A percentile compares a stretch with the other conserved stretches of the same genome.
Conservation (phyloP, 1,140 invertebrate genomes). For the Lordiphosa collinella region DNA sequence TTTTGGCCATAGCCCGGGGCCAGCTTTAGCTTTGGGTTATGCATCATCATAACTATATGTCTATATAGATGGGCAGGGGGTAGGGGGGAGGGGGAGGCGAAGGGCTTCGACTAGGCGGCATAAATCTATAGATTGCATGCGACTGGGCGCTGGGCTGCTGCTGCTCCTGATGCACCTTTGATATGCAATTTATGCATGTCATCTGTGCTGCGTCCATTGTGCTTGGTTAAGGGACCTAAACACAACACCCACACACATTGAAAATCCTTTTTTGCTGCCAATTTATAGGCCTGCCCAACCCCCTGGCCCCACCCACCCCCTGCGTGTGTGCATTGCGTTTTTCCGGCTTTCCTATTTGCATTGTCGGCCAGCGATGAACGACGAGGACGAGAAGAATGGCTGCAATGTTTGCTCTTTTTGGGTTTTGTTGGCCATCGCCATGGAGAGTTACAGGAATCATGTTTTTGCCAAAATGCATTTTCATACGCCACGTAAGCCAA, state of each 20-base stretch:
- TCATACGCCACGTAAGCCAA: constrained; percentile 67
- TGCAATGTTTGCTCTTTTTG: constrained; percentile 65
- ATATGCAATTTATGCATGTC: constrained; percentile 77
- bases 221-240: constrained; percentile 28
- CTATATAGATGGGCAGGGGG: no score
- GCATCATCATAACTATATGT: constrained; percentile 74
- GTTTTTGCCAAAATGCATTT: constrained; percentile 77
- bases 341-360: constrained; percentile 68
- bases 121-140: constrained; percentile 71
- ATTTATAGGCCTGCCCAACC: constrained; percentile 53
- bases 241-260: constrained; percentile 40
- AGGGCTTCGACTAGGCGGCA: constrained; percentile 43
- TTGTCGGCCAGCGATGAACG: constrained; percentile 46
- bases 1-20: constrained; percentile 42
- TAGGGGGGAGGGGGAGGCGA: no score
- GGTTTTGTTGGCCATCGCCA: constrained; percentile 47
- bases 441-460: constrained; percentile 40
- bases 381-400: constrained; percentile 17
- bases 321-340: constrained; percentile 51
- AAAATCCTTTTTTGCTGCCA: constrained; percentile 61
- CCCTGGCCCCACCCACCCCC: neutral
- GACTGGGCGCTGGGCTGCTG: constrained; percentile 11
- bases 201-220: constrained; percentile 67
- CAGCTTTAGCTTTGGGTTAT: constrained; percentile 63
- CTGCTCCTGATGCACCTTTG: constrained; percentile 68